Conservation (phyloP, 2,888 invertebrate genomes). For the Adelognathus sp. region DNA sequence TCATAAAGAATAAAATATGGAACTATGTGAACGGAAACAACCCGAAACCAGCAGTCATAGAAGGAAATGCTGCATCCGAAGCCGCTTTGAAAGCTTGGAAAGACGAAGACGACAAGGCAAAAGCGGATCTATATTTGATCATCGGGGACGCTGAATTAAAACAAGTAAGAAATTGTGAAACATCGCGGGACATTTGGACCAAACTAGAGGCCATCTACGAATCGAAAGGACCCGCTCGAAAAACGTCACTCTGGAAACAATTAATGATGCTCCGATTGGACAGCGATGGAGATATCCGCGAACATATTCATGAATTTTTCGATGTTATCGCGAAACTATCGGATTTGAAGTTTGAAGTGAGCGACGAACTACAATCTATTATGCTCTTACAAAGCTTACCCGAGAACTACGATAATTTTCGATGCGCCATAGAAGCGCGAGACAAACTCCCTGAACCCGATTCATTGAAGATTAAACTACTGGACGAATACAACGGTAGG, state of each 20-base stretch:
- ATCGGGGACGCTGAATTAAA: constrained; percentile 2
- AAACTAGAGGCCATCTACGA: constrained; percentile 73
- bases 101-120: constrained; percentile 1
- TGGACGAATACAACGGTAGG: constrained; percentile 55
- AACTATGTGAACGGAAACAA: constrained; percentile 5
- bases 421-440: constrained; percentile 55
- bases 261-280: constrained; percentile 71
- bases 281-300: constrained; percentile 69
- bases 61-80: not conserved
- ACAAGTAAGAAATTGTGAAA: constrained; percentile 44
- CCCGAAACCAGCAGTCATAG: not conserved
- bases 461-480: constrained; percentile 53
- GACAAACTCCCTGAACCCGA: constrained; percentile 59
- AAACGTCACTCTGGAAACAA: constrained; percentile 76
- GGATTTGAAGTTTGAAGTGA: constrained; percentile 70
- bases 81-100: not conserved
- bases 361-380: constrained; percentile 71
- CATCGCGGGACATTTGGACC: constrained; percentile 73
- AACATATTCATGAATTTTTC: constrained; percentile 73
- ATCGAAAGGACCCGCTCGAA: constrained; percentile 76
- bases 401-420: constrained; percentile 38
- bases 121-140: not conserved
- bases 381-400: constrained; percentile 60
- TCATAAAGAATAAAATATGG: constrained; percentile 17
- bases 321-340: constrained; percentile 72